A percentile compares a stretch with the other conserved stretches of the same genome.
phyloP scores from a whole-genome alignment of 2,113 vertebrate genomes.

The Casuarius casuarius region DNA sequence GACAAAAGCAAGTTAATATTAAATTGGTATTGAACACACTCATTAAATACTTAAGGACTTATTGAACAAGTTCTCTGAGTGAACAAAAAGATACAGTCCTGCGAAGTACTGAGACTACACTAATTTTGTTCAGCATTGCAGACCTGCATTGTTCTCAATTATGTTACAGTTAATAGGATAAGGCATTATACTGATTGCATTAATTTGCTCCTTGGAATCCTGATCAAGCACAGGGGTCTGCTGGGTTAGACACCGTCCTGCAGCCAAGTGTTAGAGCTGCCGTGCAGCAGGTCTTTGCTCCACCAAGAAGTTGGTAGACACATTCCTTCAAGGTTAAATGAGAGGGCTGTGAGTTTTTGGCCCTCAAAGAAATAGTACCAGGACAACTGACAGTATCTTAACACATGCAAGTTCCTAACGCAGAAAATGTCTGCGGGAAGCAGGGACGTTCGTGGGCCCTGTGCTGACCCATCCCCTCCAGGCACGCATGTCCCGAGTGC shows the following conservation, averaged over 20 bases:
- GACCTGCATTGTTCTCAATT: neutral
- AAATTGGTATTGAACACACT: neutral
- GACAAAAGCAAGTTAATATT: neutral
- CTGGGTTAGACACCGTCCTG: neutral
- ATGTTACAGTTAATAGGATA: neutral
- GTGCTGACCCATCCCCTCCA: no score
- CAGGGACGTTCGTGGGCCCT: neutral
- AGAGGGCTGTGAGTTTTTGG: neutral
- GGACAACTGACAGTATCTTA: neutral
- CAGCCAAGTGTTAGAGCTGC: neutral
- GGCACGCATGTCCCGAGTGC: neutral
- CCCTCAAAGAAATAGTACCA: neutral
- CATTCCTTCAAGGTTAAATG: neutral
- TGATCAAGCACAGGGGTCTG: neutral
- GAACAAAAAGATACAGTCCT: constrained; percentile 1
- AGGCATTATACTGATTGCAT: neutral
- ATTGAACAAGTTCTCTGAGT: neutral
- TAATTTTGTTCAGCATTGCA: neutral
- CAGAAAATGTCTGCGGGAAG: fast-evolving
- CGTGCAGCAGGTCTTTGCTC: neutral
- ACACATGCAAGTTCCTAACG: neutral
- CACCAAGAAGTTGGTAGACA: neutral
- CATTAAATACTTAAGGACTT: neutral
- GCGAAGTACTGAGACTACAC: neutral
- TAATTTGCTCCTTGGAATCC: neutral